Conservation (phyloP, 1,140 invertebrate genomes). For the roundworm (Caenorhabditis elegans) region WBcel235 BX284602.5:15228001-15228500, state of each 20-base stretch:
- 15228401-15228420: conserved; percentile 52
- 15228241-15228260: no score
- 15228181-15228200: no score
- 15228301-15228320: conserved; percentile 49
- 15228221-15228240: no score
- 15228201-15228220: no score
- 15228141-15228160: no score
- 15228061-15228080: no score
- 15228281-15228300: conserved; percentile 47
- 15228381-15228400: conserved; percentile 55
- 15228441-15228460: conserved; percentile 2
- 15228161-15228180: no score
- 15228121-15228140: no score
- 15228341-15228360: conserved; percentile 45
- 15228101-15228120: no score
- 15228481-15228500: not conserved
- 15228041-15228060: not conserved
- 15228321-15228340: conserved; percentile 47
- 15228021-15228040: no score
- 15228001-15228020: no score
- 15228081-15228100: no score
- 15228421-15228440: not conserved
- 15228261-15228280: conserved; percentile 19
- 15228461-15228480: conserved; percentile 22
- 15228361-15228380: conserved; percentile 52